Base-by-base conservation (phyloP, 2,113 vertebrate species). In the Xerus inauris region DNA sequence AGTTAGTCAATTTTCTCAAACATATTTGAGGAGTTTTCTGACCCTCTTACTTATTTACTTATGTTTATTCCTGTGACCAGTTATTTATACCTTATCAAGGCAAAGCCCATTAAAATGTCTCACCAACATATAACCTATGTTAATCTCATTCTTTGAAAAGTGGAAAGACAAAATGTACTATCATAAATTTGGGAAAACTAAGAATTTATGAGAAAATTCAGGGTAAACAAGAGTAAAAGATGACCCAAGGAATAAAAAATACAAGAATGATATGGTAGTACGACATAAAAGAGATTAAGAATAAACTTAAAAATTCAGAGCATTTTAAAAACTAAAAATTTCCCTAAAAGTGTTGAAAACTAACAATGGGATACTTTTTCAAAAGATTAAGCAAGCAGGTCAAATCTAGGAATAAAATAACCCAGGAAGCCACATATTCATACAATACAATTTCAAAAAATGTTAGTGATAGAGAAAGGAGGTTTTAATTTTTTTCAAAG, bases 291-390 rank as follows among this genome's bases (percentile, higher is more conserved):
- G 32, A 80, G 12, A 54, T 57, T 77, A 59, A 51, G 26, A 82
- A 90, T 59, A 7, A 67, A 86, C 40, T 76, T 6, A 62, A 67
- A 83, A 88, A 67, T 94, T 88, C 16, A 65, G 13, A 51, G 24
- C 30, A 83, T 47, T 90, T 77, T 30, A 1, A 72, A 87, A 91
- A 92, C 28, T 51, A 71, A 92, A 90, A 65, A 54, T 93, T 87
- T 84, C 28, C 54, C n/a, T 47, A 67, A 20, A 87, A 57, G 28
- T 51, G 4, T 28, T 82, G 9, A 3, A 64, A 87, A 91, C 77
- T 71, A 88, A 47, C 22, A 62, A 45, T 82, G 51, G 83, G 30
- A 4, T 80, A 79, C 26, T 47, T 77, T 75, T 47, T 19, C 8
- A 49, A 10, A 30, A n/a, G 12, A 47, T 45, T 35, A 38, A 62